Evolutionary conservation across 2,888 invertebrate genomes (phyloP).

Genomic region (Bombyx huttoni): DNA sequence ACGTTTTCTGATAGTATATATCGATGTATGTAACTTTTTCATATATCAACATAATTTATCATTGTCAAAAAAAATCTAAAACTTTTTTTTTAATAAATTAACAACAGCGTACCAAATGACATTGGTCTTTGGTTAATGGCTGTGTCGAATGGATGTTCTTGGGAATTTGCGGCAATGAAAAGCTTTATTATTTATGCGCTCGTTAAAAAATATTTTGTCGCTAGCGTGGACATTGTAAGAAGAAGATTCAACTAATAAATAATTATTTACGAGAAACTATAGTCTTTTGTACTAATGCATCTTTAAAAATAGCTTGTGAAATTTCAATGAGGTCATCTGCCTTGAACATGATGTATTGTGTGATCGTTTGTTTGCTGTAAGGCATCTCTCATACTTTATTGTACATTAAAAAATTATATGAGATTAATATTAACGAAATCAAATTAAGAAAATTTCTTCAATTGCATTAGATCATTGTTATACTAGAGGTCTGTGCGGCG

Average conservation of each 20-base stretch:
- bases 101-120: not conserved
- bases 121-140: conserved; percentile 2
- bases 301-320: conserved; percentile 1
- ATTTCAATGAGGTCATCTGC: conserved; percentile 3
- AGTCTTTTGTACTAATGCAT: not conserved
- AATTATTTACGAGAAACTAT: not conserved
- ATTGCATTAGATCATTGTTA: too few relatives aligned
- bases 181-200: conserved; percentile 17
- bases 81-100: not conserved
- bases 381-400: not conserved
- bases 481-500: not conserved
- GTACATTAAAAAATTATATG: too few relatives aligned
- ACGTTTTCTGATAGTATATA: not conserved
- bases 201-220: conserved; percentile 17
- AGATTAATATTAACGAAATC: too few relatives aligned
- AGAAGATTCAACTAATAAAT: not conserved
- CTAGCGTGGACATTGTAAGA: not conserved
- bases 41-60: not conserved
- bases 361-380: not conserved
- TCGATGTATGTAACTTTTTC: not conserved
- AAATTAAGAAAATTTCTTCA: too few relatives aligned
- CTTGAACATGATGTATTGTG: not conserved
- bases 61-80: not conserved
- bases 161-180: conserved; percentile 12
- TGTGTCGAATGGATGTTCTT: conserved; percentile 12